Conservation (phyloP, 2,888 invertebrate species). For the Lasioglossum marginatum region DNA sequence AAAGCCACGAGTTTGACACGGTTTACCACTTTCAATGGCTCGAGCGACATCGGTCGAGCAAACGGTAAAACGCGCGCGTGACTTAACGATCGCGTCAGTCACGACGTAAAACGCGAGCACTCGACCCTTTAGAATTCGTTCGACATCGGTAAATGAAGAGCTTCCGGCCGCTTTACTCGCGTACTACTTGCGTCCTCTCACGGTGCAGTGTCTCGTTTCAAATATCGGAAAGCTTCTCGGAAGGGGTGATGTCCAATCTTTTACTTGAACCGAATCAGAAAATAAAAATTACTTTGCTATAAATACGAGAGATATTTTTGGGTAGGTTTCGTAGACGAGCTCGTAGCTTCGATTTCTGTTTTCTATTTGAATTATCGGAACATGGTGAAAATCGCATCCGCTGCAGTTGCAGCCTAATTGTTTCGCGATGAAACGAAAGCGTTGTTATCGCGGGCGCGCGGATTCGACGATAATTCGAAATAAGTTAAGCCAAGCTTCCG, state of each 20-base stretch:
- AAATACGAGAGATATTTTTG: background rate
- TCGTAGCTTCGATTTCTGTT: background rate
- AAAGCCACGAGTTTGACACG: constrained; percentile 44
- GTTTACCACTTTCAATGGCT: constrained; percentile 25
- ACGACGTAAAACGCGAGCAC: constrained; percentile 6
- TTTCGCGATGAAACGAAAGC: constrained; percentile 4
- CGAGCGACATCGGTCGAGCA: background rate
- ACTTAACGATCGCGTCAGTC: background rate
- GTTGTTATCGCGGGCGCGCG: constrained; percentile 28
- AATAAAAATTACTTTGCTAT: background rate
- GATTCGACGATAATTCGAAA: constrained; percentile 56
- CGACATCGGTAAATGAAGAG: constrained; percentile 10
- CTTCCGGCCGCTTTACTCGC: constrained; percentile 4
- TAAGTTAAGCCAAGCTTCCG: constrained; percentile 59
- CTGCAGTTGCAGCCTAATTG: constrained; percentile 3
- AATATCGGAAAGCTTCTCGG: background rate
- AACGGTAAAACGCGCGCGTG: constrained; percentile 20
- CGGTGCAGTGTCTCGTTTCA: background rate
- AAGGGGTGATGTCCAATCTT: background rate
- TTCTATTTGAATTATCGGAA: background rate
- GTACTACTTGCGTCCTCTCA: background rate
- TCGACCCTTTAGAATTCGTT: constrained; percentile 5
- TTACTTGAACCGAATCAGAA: background rate
- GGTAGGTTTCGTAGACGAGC: background rate
- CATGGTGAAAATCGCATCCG: background rate